Evolutionary conservation across 1,140 invertebrate species (phyloP), one percentile per base, ranked within the genome.

Genomic region (Gonioctena quinquepunctata): DNA sequence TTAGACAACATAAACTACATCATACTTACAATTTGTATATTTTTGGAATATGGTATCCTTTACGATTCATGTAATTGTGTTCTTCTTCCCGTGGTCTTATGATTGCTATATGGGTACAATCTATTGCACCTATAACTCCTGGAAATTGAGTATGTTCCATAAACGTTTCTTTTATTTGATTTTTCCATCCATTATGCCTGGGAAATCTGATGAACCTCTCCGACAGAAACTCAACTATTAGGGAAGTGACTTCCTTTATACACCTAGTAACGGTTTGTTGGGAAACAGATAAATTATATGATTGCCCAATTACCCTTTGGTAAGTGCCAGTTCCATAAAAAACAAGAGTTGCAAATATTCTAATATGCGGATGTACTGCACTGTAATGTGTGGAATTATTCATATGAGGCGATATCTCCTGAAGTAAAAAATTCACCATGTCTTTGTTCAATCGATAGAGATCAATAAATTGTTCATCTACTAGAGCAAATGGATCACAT

Each of bases 21-120:
- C 16, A 33, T 11, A 33, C 28, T n/a, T 33, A 33, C 28, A 7
- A 33, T n/a, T 33, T 33, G 28, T 11, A 33, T 1, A 11, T 59
- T 59, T 22, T 11, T 59, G 21, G 56, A 59, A 59, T 59, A n/a
- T n/a, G 22, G 23, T 59, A 59, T n/a, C 56, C 56, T 26, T 59
- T 59, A 13, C 23, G 21, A 23, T 59, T 59, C 6, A 59, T 16
- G 23, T 11, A 26, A 23, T 21, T 25, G 22, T 59, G 23, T 25
- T 59, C 56, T 59, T 59, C 56, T 59, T 21, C 56, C 8, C 11
- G 11, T 59, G 56, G 56, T 22, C 7, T 4, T 26, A 59, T 11
- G 11, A 59, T 23, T 8, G 2, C 16, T 19, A 59, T 26, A 16
- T 27, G 56, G 7, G 56, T 59, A 22, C 56, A 59, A 26, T 59